Base-by-base conservation (phyloP, 2,888 invertebrate species). In the Ernsta delagoae region DNA sequence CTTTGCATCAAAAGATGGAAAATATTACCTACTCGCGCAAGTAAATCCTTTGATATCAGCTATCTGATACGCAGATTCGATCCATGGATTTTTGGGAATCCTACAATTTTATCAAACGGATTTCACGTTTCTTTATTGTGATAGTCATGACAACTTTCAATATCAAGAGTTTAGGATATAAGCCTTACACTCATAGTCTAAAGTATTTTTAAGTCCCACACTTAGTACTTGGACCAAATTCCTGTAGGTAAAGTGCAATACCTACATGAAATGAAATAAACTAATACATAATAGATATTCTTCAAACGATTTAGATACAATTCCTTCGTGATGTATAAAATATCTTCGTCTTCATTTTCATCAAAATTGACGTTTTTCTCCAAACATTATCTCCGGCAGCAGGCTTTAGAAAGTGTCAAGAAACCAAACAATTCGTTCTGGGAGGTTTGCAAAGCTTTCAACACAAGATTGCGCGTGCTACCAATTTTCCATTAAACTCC, bases 401-500 rank as follows among this genome's bases (percentile, higher is more conserved):
- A 39, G 39, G 39, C 39, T 39, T 4, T 39, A 39, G 39, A 39
- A 31, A 31, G 31, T 31, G 31, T 34, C 48, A 59, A 59, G 45
- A 67, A 66, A 56, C 45, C 36, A 54, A 3, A 48, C 67, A 61
- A 56, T 67, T 63, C 61, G 61, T 79, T 80, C 65, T 75, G 7
- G 36, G 31, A 16, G 36, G 80, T 88, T 88, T 87, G 86, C 84
- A 70, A 74, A 82, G 79, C 84, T 83, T 85, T 88, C 82, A 71
- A 74, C 79, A 78, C 80, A 83, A 86, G 89, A 89, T 89, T 90
- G 87, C 78, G 85, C 54, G 36, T 81, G 69, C 75, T 79, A 79
- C 76, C 79, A 83, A 81, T 85, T 89, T 88, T 85, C 87, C 87
- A 88, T 88, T 88, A 89, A 66, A 73, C 75, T 78, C 56, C 43